These are phyloP conservation scores for Drosophila vallismaia DNA, from an alignment of 2,888 invertebrate genomes.

Conservation along the genomic window DNA sequence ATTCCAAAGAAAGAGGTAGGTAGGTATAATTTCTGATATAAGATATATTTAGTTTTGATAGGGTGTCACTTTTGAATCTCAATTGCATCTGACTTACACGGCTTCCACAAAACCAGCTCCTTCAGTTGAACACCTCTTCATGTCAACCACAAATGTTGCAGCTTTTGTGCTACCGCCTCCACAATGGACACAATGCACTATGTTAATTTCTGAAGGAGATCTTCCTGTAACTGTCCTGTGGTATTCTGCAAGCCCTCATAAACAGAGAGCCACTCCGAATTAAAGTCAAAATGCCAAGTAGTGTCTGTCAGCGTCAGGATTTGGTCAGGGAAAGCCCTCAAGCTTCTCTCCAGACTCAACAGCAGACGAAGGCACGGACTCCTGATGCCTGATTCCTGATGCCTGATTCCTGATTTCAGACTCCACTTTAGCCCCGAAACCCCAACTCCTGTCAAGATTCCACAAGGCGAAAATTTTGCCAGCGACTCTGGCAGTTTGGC, in stretches of 20 bases:
- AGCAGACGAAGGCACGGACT: background rate
- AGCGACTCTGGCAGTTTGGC: conserved; percentile 43
- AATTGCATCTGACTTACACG: conserved; percentile 12
- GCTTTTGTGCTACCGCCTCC: conserved; percentile 20
- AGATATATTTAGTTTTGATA: conserved; percentile 2
- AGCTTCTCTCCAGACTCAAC: conserved; percentile 20
- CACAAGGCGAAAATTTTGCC: conserved; percentile 50
- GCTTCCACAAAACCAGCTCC: conserved; percentile 6
- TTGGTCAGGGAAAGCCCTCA: conserved; percentile 30
- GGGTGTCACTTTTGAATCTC: background rate
- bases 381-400: background rate
- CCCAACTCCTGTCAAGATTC: conserved; percentile 38
- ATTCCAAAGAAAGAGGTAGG: background rate
- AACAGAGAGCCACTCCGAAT: conserved; percentile 58
- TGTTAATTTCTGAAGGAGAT: conserved; percentile 39
- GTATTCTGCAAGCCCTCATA: conserved; percentile 13
- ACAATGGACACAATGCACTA: conserved; percentile 38
- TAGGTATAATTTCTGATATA: background rate
- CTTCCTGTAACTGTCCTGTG: conserved; percentile 29
- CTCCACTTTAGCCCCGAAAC: background rate
- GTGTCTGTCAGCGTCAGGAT: conserved; percentile 49
- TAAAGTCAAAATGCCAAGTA: conserved; percentile 58
- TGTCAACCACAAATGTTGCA: conserved; percentile 38
- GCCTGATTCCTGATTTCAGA: background rate
- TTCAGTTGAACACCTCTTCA: conserved; percentile 32